Conservation (phyloP, 2,888 invertebrate species). For the Andrena marginata region DNA sequence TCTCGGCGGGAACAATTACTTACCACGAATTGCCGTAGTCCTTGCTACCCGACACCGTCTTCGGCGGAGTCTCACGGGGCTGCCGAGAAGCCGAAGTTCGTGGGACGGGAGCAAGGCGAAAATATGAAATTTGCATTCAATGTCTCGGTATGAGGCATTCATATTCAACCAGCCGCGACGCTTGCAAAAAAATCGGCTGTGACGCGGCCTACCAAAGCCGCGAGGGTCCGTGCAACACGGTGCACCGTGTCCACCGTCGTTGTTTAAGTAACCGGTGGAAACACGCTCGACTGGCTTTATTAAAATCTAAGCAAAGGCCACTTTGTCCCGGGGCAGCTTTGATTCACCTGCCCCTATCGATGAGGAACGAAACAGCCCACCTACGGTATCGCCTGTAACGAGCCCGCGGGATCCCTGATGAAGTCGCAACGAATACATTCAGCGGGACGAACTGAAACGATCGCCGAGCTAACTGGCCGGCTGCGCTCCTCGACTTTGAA, state of each 20-base stretch:
- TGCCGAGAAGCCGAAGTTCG: constrained; percentile 36
- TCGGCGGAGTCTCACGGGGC: constrained; percentile 48
- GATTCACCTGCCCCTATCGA: constrained; percentile 14
- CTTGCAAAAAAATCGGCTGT: constrained; percentile 45
- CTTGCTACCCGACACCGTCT: constrained; percentile 3
- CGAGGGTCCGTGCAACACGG: constrained; percentile 31
- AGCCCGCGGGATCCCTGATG: constrained; percentile 45
- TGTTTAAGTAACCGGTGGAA: constrained; percentile 34
- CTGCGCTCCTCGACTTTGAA: constrained; percentile 46
- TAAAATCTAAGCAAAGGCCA: background rate
- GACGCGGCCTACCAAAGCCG: constrained; percentile 41
- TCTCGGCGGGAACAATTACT: constrained; percentile 47
- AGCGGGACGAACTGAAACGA: constrained; percentile 33
- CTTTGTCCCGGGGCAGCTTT: background rate
- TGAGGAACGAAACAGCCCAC: constrained; percentile 37
- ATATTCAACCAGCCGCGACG: constrained; percentile 17
- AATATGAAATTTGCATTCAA: constrained; percentile 72
- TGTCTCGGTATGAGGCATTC: constrained; percentile 49
- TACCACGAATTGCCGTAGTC: constrained; percentile 26
- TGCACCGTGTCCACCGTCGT: constrained; percentile 18
- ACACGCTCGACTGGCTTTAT: constrained; percentile 34
- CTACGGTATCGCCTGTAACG: constrained; percentile 50
- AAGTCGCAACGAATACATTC: constrained; percentile 60
- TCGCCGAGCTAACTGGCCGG: constrained; percentile 1
- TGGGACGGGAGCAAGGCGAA: constrained; percentile 68